Percentiles rank a stretch among this genome's conserved stretches.
Conservation (phyloP, 1,140 invertebrate species). For the Musca domestica region DNA sequence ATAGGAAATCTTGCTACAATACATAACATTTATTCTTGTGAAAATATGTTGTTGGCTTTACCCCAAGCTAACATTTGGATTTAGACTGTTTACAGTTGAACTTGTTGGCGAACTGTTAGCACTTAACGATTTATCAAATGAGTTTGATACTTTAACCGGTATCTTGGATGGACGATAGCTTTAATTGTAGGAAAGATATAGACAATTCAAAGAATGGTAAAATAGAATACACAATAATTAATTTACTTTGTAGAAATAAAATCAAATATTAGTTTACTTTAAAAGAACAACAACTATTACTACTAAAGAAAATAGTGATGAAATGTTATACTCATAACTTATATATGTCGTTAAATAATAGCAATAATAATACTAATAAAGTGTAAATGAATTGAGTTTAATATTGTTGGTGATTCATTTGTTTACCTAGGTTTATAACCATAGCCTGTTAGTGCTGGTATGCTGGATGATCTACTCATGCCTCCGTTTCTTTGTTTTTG, state of each 20-base stretch:
- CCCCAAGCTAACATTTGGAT: conserved; percentile 47
- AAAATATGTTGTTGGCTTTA: conserved; percentile 31
- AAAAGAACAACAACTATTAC: no score
- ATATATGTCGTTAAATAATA: no score
- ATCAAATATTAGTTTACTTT: no score
- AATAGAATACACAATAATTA: conserved; percentile 5
- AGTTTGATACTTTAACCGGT: conserved; percentile 47
- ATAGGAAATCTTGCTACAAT: background rate
- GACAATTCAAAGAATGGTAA: background rate
- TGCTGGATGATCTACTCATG: conserved; percentile 84
- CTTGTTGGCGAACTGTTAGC: conserved; percentile 41
- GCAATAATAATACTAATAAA: no score
- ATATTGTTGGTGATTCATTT: conserved; percentile 18
- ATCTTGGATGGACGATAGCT: conserved; percentile 48
- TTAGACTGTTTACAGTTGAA: conserved; percentile 38
- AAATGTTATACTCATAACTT: no score
- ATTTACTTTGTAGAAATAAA: background rate
- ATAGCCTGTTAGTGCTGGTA: conserved; percentile 74
- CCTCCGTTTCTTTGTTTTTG: conserved; percentile 56
- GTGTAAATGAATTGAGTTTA: background rate
- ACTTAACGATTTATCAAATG: conserved; percentile 42
- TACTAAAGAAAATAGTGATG: no score
- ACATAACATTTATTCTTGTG: background rate
- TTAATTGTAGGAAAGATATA: background rate
- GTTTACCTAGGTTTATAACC: conserved; percentile 69